Evolutionary conservation across 1,140 invertebrate genomes (phyloP), one percentile per base, ranked within the genome.

Genomic region (Magallana gigas): DNA sequence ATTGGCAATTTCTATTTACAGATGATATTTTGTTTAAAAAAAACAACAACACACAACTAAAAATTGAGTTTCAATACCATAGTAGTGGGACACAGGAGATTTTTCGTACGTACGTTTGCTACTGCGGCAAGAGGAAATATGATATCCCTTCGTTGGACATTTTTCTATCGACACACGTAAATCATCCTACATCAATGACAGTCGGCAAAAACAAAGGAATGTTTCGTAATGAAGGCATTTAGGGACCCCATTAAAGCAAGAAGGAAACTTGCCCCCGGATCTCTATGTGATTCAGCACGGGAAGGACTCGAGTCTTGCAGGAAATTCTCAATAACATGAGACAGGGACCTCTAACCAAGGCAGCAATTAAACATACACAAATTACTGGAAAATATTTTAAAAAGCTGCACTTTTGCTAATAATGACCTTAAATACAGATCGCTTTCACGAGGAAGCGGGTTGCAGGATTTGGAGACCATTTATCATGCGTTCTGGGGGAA

Each of bases 241-340:
- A 76, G 68, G 29, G 68, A 76, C 29, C 18, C 36, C 68, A 76
- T 76, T 76, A 76, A 76, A 76, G 36, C 68, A 76, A 76, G 36
- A 76, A 76, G 68, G 36, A 76, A 76, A 76, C 68, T 76, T 18
- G 18, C 68, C 68, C 36, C 18, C 23, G 23, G 68, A 18, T 23
- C 11, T 29, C 48, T 76, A 1, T 76, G 29, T 29, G 68, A 36
- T 29, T 23, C 29, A 76, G 9, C 68, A 18, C 18, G 68, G 23
- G 68, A 76, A 76, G 23, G 68, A 76, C 23, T 76, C 36, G 68
- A 36, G 12, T 76, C 11, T 76, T 76, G 68, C 23, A 23, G 68
- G 68, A 76, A 76, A 76, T 76, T 76, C 68, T 76, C 68, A 76
- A 76, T 76, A 76, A 76, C 12, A 76, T 29, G 68, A 76, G 68